phyloP scores from a whole-genome alignment of 2,797 vertebrate species.

The Falco berigora region DNA sequence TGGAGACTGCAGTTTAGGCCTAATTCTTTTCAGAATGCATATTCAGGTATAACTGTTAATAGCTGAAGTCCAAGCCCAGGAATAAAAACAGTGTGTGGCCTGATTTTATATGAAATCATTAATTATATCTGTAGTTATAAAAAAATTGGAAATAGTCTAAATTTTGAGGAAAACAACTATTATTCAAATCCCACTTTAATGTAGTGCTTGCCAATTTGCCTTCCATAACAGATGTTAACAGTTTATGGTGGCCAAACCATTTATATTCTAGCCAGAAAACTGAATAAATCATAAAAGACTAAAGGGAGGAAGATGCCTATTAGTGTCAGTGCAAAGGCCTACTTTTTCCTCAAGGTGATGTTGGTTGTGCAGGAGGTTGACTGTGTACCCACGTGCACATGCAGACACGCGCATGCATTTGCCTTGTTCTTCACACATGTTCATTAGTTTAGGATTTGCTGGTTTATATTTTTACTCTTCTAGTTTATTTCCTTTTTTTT shows the following conservation, averaged over 20 bases:
- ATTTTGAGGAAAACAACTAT: slow-evolving; percentile 30
- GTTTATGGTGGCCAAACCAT: slow-evolving; percentile 21
- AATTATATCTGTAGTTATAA: neutral
- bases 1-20: neutral
- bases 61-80: neutral
- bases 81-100: neutral
- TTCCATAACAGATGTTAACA: slow-evolving; percentile 50
- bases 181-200: slow-evolving; percentile 33
- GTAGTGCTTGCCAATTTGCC: slow-evolving; percentile 20
- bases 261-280: slow-evolving; percentile 3
- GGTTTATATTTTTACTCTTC: neutral
- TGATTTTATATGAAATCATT: slow-evolving; percentile 19
- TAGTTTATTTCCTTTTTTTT: neutral
- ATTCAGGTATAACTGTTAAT: neutral
- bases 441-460: neutral
- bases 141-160: neutral
- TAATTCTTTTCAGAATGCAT: neutral
- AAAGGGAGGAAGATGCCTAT: neutral
- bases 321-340: neutral
- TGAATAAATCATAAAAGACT: slow-evolving; percentile 14
- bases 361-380: neutral
- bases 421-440: neutral
- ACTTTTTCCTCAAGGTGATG: neutral
- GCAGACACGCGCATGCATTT: neutral
- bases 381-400: neutral